These are phyloP conservation scores for Podiceps cristatus DNA, from an alignment of 2,113 vertebrate genomes.

Conservation along the genomic window DNA sequence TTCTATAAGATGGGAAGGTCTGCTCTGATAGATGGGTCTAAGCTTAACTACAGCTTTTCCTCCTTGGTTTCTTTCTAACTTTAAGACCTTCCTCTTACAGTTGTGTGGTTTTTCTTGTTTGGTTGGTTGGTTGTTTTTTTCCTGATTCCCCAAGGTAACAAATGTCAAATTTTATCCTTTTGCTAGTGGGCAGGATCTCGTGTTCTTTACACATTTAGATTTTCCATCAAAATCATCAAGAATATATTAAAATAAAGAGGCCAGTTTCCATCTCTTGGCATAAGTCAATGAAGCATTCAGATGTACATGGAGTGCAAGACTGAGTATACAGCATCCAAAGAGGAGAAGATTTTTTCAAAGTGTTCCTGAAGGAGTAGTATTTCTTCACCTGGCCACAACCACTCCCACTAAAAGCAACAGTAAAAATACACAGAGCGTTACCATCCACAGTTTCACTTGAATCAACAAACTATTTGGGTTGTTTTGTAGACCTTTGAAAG, in stretches of 20 bases:
- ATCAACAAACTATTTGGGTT: background rate
- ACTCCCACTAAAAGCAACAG: background rate
- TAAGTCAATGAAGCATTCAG: background rate
- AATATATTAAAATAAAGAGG: constrained; percentile 11
- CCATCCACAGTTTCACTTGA: background rate
- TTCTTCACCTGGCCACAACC: background rate
- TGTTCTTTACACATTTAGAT: constrained; percentile 4
- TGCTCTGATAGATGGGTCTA: background rate
- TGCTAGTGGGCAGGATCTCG: background rate
- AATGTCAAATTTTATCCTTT: constrained; percentile 12
- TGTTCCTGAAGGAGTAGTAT: background rate
- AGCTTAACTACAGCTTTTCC: background rate
- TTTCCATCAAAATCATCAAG: constrained; percentile 1
- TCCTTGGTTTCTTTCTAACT: background rate
- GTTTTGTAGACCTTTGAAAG: background rate
- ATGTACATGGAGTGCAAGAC: background rate
- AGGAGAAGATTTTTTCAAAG: background rate
- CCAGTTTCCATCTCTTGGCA: constrained; percentile 9
- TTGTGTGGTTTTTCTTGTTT: background rate
- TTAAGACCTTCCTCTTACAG: background rate
- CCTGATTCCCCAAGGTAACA: background rate
- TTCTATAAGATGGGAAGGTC: background rate
- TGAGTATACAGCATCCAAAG: background rate
- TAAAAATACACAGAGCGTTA: background rate
- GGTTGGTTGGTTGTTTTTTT: background rate